A percentile compares a stretch with the other conserved stretches of the same genome.
phyloP scores from a whole-genome alignment of 2,888 invertebrate species.

The Drosophila conformis region DNA sequence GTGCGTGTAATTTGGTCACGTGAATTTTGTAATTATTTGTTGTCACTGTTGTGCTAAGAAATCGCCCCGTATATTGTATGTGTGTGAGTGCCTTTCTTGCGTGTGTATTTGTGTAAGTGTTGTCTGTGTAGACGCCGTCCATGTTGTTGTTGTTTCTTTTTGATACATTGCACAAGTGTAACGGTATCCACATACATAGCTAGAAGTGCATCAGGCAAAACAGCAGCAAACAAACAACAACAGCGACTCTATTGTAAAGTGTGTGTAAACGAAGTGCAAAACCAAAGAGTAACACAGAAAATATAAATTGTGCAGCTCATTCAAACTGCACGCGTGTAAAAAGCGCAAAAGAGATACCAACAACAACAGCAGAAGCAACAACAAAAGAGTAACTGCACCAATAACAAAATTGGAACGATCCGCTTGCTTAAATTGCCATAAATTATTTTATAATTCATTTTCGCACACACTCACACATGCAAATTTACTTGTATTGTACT shows the following conservation, averaged over 20 bases:
- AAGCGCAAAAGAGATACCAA: slow-evolving; percentile 40
- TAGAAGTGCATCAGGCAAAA: slow-evolving; percentile 66
- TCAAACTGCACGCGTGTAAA: slow-evolving; percentile 74
- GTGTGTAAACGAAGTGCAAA: slow-evolving; percentile 66
- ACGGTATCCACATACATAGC: slow-evolving; percentile 63
- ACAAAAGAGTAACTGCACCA: slow-evolving; percentile 33
- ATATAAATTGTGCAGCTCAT: slow-evolving; percentile 68
- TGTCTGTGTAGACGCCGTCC: slow-evolving; percentile 52
- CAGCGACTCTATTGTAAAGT: slow-evolving; percentile 56
- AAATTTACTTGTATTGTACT: slow-evolving; percentile 14
- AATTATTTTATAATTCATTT: slow-evolving; percentile 71
- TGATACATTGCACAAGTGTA: slow-evolving; percentile 80
- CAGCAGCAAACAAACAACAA: slow-evolving; percentile 42
- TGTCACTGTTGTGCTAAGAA: slow-evolving; percentile 46
- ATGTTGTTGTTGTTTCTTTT: slow-evolving; percentile 59
- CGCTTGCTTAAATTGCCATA: slow-evolving; percentile 73
- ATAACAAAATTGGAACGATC: slow-evolving; percentile 41
- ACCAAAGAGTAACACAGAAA: slow-evolving; percentile 57
- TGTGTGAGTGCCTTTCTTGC: slow-evolving; percentile 18
- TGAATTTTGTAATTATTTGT: slow-evolving; percentile 55
- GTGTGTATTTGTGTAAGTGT: slow-evolving; percentile 60
- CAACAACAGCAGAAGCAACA: slow-evolving; percentile 36
- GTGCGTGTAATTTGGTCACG: slow-evolving; percentile 53
- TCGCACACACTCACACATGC: slow-evolving; percentile 46
- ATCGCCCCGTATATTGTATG: slow-evolving; percentile 33